phyloP scores from a whole-genome alignment of 2,113 vertebrate genomes.

The Dascyllus trimaculatus region DNA sequence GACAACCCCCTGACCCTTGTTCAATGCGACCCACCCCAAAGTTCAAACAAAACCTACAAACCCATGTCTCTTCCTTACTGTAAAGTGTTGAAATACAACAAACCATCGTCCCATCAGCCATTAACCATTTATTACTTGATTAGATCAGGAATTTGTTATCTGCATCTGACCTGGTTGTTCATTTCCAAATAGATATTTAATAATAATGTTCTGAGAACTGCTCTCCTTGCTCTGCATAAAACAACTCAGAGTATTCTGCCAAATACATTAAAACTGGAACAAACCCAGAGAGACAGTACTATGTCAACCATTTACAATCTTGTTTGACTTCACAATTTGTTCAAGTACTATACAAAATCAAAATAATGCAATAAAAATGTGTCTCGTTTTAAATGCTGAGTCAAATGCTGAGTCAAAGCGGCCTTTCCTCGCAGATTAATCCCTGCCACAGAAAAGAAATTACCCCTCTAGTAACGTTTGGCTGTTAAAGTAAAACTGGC shows the following conservation, averaged over 20 bases:
- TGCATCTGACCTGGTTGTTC: too few relatives aligned
- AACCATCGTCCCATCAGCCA: too few relatives aligned
- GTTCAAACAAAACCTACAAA: too few relatives aligned
- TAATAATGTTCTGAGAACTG: too few relatives aligned
- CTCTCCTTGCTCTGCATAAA: too few relatives aligned
- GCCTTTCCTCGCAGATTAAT: neutral
- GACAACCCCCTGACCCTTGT: too few relatives aligned
- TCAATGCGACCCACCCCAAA: too few relatives aligned
- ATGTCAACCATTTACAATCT: neutral
- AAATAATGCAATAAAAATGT: neutral
- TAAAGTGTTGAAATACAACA: neutral
- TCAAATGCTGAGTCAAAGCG: constrained; percentile 30
- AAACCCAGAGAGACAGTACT: constrained; percentile 2
- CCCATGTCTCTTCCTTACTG: too few relatives aligned
- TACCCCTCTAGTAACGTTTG: constrained; percentile 9
- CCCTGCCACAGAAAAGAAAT: neutral
- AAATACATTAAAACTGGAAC: too few relatives aligned
- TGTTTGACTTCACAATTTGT: neutral
- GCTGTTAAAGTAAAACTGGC: constrained; percentile 11
- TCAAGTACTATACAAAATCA: neutral
- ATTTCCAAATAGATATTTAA: too few relatives aligned
- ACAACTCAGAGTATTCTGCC: too few relatives aligned
- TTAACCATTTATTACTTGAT: neutral
- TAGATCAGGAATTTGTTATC: neutral
- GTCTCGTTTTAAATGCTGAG: constrained; percentile 11